Evolutionary conservation across 1,140 invertebrate genomes (phyloP).

Genomic region (Acarapis woodi): DNA sequence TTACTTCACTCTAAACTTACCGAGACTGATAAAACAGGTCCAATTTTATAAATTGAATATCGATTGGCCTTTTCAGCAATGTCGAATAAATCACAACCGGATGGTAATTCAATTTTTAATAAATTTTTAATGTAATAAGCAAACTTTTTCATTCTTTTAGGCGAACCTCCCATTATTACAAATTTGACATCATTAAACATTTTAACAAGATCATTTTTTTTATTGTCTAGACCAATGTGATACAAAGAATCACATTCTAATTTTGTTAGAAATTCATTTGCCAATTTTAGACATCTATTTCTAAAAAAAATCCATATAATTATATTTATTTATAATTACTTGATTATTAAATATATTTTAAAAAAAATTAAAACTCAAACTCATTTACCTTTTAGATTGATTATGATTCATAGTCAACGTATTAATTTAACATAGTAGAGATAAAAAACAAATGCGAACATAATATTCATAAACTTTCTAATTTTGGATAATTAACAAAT

Average conservation of each 20-base stretch:
- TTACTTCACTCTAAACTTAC: slow-evolving; percentile 29
- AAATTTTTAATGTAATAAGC: slow-evolving; percentile 63
- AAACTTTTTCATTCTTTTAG: slow-evolving; percentile 73
- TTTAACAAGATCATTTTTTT: slow-evolving; percentile 63
- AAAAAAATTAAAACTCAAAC: too few species aligned
- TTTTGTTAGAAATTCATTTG: slow-evolving; percentile 52
- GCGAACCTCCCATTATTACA: slow-evolving; percentile 89
- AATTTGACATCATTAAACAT: slow-evolving; percentile 94
- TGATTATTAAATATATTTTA: too few species aligned
- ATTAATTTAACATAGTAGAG: too few species aligned
- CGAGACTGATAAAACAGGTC: slow-evolving; percentile 62
- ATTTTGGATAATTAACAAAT: too few species aligned
- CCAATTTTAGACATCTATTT: not conserved
- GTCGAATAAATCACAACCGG: slow-evolving; percentile 53
- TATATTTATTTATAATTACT: too few species aligned
- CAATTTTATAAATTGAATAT: slow-evolving; percentile 91
- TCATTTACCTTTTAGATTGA: too few species aligned
- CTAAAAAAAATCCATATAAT: not conserved
- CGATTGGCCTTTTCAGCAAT: slow-evolving; percentile 71
- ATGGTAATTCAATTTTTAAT: slow-evolving; percentile 57
- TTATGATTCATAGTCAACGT: too few species aligned
- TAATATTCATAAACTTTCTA: too few species aligned
- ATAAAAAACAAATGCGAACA: too few species aligned
- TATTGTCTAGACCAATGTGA: slow-evolving; percentile 65
- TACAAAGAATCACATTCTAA: slow-evolving; percentile 84